A percentile compares a stretch with the other conserved stretches of the same genome.
Conservation (phyloP, 2,797 vertebrate genomes). For the Protosalanx chinensis region DNA sequence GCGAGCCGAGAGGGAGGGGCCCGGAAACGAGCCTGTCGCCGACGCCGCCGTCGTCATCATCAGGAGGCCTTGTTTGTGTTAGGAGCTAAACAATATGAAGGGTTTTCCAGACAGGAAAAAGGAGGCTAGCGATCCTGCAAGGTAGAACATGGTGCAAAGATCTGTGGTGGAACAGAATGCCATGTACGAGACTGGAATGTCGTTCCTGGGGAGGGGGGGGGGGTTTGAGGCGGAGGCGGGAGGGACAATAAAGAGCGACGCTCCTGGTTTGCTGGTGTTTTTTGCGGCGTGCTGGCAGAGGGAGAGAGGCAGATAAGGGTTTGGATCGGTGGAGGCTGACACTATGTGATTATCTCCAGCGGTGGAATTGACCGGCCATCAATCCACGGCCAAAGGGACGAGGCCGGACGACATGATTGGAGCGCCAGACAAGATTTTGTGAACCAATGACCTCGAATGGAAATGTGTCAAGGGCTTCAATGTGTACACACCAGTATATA, state of each 20-base stretch:
- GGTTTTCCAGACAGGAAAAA: no score
- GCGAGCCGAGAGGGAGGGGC: no score
- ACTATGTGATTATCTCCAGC: conserved; percentile 68
- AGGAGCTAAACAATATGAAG: no score
- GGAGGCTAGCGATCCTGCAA: no score
- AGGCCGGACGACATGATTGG: conserved; percentile 56
- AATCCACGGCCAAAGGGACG: conserved; percentile 55
- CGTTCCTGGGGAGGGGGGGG: no score
- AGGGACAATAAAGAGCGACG: conserved; percentile 62
- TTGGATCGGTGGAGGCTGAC: conserved; percentile 71
- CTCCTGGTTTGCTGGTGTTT: conserved; percentile 51
- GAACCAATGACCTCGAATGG: conserved; percentile 60
- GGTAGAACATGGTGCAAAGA: no score
- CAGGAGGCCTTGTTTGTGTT: no score
- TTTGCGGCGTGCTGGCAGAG: conserved; percentile 60
- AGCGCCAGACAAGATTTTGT: conserved; percentile 54
- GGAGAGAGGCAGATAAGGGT: conserved; percentile 72
- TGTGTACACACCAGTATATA: conserved; percentile 17
- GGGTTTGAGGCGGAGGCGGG: neutral
- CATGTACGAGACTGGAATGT: no score
- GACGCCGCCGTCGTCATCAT: no score
- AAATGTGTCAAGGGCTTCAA: conserved; percentile 47
- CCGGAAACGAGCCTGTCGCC: no score
- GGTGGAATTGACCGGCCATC: conserved; percentile 70
- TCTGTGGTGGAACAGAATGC: no score